Percentiles rank a stretch among this genome's conserved stretches.
phyloP scores from a whole-genome alignment of 2,888 invertebrate species.

The Cecidostiba fungosa region DNA sequence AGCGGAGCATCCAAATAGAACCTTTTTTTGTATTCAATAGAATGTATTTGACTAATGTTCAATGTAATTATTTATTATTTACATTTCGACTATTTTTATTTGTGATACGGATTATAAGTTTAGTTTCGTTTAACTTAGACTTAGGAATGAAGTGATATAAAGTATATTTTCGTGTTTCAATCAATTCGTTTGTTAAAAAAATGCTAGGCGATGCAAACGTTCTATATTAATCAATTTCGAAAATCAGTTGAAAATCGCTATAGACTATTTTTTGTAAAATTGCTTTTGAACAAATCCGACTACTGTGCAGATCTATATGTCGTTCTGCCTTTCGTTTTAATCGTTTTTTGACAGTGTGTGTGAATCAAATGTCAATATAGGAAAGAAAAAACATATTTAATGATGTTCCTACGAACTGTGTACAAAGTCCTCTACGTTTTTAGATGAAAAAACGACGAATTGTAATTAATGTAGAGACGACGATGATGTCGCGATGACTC shows the following conservation, averaged over 20 bases:
- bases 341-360: conserved; percentile 36
- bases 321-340: conserved; percentile 38
- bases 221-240: neutral
- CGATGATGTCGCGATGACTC: conserved; percentile 15
- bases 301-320: neutral
- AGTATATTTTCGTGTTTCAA: neutral
- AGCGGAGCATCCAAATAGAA: neutral
- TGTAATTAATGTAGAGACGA: conserved; percentile 48
- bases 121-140: neutral
- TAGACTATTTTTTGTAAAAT: neutral
- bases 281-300: neutral
- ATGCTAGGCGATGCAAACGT: neutral
- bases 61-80: conserved; percentile 11
- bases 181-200: neutral
- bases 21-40: neutral
- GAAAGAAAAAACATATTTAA: conserved; percentile 55
- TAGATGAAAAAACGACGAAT: conserved; percentile 39
- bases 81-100: neutral
- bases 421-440: conserved; percentile 54
- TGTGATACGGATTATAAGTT: neutral
- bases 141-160: neutral
- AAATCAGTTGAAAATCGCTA: neutral
- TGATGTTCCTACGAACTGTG: conserved; percentile 56
- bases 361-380: conserved; percentile 55
- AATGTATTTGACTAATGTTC: neutral